Evolutionary conservation across 1,140 invertebrate species (phyloP), one percentile per base, ranked within the genome.

Genomic region (Solenopsis invicta): DNA sequence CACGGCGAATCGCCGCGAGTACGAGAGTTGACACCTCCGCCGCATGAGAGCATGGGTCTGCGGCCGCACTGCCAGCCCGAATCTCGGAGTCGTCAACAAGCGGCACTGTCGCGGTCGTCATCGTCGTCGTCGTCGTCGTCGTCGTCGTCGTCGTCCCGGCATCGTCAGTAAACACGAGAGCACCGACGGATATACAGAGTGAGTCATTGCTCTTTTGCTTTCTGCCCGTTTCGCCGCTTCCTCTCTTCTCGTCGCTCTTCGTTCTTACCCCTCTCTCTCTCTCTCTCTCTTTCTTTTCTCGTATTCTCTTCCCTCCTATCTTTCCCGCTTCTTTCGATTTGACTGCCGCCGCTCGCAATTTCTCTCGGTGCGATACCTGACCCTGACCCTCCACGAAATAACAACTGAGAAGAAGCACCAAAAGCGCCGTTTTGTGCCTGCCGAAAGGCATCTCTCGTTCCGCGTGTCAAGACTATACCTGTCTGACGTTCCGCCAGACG

Each of bases 1-100:
- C 76, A 89, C 88, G 84, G 54, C 88, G 76, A 89, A 80, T 56
- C 87, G 88, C 74, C 87, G 84, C 67, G 62, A 56, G 67, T 34
- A 76, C 89, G 41, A 59, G 72, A 90, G 87, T 91, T 91, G 89
- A 91, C 89, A 88, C 78, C 86, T 72, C 76, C 54, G 76, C 76
- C 54, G 76, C n/a, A 8, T 6, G 56, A 29, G 69, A 88, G 77
- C 75, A 91, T 91, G 89, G 89, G 74, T 84, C 86, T 34, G 52
- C 84, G 88, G 64, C 67, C 62, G 6, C 41, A 34, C 84, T 85
- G 66, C 81, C 54, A 21, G 54, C 9, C 54, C 88, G 5, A 62
- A 41, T 59, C 24, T 10, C 24, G 29, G 29, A 80, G n/a, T 81
- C 87, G 66, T 67, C 87, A 50, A 48, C 72, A 71, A 62, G 72